Percentiles rank a stretch among this genome's conserved stretches.
phyloP scores from a whole-genome alignment of 2,113 vertebrate genomes.

The Prinia subflava region DNA sequence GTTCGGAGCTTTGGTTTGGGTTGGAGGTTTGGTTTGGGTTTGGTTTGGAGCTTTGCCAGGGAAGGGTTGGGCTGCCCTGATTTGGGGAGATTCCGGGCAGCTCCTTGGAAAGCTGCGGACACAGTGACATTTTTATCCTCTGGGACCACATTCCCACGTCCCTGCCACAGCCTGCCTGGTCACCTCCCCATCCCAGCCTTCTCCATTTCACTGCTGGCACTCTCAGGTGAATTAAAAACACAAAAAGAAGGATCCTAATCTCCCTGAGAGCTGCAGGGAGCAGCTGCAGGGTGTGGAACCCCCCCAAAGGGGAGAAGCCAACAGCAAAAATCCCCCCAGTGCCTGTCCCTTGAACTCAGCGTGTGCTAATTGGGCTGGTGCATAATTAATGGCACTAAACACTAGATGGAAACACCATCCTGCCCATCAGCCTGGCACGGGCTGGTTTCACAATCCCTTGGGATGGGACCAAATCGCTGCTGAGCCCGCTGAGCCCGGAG shows the following conservation, averaged over 20 bases:
- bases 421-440: background rate
- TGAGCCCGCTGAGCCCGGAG: accelerated
- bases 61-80: too few species aligned
- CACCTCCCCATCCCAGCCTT: background rate
- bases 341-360: background rate
- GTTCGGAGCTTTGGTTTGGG: too few species aligned
- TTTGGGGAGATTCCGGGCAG: background rate
- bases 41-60: too few species aligned
- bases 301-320: background rate
- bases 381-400: conserved; percentile 18
- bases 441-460: background rate
- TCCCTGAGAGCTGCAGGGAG: background rate
- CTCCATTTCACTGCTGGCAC: background rate
- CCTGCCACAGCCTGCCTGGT: accelerated
- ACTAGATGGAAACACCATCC: conserved; percentile 7
- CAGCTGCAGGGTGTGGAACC: background rate
- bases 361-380: background rate
- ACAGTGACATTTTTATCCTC: background rate
- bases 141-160: background rate
- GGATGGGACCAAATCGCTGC: background rate
- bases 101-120: background rate
- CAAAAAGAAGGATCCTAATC: background rate
- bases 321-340: accelerated
- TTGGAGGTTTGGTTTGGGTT: too few species aligned
- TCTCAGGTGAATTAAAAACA: background rate